Percentiles rank a stretch among this genome's conserved stretches.
Evolutionary conservation across 2,113 vertebrate species (phyloP).

Genomic region (Puntigrus tetrazona): DNA sequence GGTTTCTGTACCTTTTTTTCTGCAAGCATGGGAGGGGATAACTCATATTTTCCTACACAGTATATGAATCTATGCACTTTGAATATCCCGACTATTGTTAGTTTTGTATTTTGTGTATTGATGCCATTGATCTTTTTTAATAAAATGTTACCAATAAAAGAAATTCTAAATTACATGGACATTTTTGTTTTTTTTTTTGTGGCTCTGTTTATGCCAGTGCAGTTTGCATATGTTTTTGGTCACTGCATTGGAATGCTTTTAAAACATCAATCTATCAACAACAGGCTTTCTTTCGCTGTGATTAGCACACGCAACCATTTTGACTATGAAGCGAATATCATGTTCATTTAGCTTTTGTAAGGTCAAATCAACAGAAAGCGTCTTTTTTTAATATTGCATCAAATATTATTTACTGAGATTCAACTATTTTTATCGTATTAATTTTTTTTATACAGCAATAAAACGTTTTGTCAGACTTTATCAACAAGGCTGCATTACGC

Average conservation of each 20-base stretch:
- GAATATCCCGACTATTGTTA: background rate
- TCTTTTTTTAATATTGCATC: background rate
- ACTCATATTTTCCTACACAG: background rate
- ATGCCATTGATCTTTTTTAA: background rate
- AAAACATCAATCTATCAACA: background rate
- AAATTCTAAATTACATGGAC: background rate
- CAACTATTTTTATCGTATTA: too few relatives aligned
- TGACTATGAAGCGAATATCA: background rate
- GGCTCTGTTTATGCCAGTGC: background rate
- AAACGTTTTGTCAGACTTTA: background rate
- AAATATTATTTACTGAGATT: background rate
- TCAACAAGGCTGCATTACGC: background rate
- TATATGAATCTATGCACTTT: constrained; percentile 26
- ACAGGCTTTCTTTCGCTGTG: background rate
- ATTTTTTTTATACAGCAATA: constrained; percentile 2
- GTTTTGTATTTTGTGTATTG: constrained; percentile 21
- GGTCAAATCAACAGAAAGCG: background rate
- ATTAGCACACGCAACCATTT: background rate
- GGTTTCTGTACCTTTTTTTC: background rate
- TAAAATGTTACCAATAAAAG: background rate
- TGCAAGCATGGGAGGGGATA: background rate
- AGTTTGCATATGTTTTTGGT: background rate
- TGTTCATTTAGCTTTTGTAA: background rate
- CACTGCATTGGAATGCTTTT: background rate
- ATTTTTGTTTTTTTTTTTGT: background rate